These are phyloP conservation scores for Cichladusa arquata DNA, from an alignment of 2,113 vertebrate genomes.

Conservation along the genomic window DNA sequence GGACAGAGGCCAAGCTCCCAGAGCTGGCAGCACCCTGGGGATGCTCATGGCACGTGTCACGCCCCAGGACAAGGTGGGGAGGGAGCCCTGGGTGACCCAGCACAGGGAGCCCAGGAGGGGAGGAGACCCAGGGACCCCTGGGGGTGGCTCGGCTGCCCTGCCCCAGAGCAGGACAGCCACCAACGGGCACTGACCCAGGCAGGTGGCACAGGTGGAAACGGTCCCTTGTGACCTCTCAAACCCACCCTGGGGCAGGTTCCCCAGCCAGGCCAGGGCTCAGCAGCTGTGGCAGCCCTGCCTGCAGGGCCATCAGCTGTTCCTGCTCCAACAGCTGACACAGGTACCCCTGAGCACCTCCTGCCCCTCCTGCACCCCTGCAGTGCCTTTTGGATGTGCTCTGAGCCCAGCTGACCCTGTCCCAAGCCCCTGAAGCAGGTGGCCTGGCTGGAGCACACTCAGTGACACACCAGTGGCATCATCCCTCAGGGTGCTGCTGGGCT, in stretches of 20 bases:
- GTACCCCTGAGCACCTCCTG: accelerated
- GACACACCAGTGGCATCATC: background rate
- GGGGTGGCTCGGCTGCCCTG: accelerated
- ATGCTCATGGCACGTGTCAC: background rate
- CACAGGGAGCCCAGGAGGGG: background rate
- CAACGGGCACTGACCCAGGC: accelerated
- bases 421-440: background rate
- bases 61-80: background rate
- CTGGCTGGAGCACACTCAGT: background rate
- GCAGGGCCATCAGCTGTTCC: background rate
- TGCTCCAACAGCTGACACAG: background rate
- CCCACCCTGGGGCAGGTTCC: too few relatives aligned
- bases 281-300: background rate
- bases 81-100: background rate
- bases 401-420: background rate
- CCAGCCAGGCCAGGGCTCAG: background rate
- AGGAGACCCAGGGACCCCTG: background rate
- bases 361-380: background rate
- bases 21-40: background rate
- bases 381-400: background rate
- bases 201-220: background rate
- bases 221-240: background rate
- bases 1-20: accelerated
- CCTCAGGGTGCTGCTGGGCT: accelerated
- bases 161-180: background rate